Percentiles rank a stretch among this genome's conserved stretches.
Evolutionary conservation across 2,113 vertebrate genomes (phyloP).

Genomic region (Propithecus coquereli): DNA sequence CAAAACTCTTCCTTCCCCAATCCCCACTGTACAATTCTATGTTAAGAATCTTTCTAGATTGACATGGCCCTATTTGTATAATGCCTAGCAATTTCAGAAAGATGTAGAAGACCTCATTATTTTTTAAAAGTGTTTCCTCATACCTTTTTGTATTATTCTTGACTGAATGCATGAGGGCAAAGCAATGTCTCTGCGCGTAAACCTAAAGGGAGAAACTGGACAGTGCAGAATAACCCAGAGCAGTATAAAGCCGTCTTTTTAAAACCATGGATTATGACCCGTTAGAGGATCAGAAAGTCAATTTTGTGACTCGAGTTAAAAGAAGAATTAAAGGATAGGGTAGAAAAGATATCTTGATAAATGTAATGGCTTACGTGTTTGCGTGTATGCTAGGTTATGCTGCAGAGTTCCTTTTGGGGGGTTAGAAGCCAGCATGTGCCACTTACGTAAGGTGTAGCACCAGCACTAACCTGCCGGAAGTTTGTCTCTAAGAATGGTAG

Average conservation of each 20-base stretch:
- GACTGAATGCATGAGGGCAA: neutral
- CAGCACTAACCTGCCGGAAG: too few species aligned
- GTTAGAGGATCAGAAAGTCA: too few species aligned
- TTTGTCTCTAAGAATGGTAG: neutral
- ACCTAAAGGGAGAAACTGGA: neutral
- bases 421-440: neutral
- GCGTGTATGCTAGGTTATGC: neutral
- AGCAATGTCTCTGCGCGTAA: neutral
- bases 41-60: neutral
- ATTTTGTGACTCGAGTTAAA: neutral
- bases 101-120: neutral
- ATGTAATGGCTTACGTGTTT: neutral
- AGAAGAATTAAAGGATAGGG: neutral
- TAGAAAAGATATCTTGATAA: neutral
- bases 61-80: neutral
- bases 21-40: neutral
- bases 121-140: neutral
- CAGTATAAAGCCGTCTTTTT: neutral
- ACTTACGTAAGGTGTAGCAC: neutral
- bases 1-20: neutral
- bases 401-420: rapidly evolving
- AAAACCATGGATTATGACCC: neutral
- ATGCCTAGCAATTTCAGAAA: neutral
- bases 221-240: too few species aligned
- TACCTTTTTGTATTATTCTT: neutral